Conservation (phyloP, 2,888 invertebrate species). For the Drosophila mulleri region DNA sequence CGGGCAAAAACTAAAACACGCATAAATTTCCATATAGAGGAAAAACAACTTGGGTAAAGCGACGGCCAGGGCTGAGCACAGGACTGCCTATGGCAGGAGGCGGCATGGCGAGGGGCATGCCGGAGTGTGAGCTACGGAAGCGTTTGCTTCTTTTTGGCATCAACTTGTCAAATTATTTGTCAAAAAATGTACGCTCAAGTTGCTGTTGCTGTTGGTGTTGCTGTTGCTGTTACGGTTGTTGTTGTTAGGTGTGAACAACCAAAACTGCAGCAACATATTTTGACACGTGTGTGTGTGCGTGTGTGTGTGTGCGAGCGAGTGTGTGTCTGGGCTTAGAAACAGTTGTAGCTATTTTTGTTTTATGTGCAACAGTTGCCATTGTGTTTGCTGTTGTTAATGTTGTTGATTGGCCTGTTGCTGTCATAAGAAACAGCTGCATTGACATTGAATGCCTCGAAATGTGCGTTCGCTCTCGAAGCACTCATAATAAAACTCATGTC, state of each 20-base stretch:
- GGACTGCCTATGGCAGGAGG: not conserved
- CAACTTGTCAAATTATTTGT: slow-evolving; percentile 63
- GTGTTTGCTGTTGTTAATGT: slow-evolving; percentile 23
- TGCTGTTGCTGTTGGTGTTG: slow-evolving; percentile 22
- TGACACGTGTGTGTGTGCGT: slow-evolving; percentile 57
- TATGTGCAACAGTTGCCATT: slow-evolving; percentile 46
- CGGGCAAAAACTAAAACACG: slow-evolving; percentile 48
- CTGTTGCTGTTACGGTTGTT: slow-evolving; percentile 24
- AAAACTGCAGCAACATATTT: slow-evolving; percentile 60
- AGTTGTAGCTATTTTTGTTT: slow-evolving; percentile 35
- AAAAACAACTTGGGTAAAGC: slow-evolving; percentile 25
- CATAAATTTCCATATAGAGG: slow-evolving; percentile 57
- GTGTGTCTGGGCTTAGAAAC: slow-evolving; percentile 1
- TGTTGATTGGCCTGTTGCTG: slow-evolving; percentile 55
- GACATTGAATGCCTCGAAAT: slow-evolving; percentile 64
- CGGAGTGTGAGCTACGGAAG: slow-evolving; percentile 1
- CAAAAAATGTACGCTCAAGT: slow-evolving; percentile 34
- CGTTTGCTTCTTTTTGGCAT: slow-evolving; percentile 50
- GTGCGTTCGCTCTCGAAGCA: not conserved
- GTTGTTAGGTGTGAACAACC: slow-evolving; percentile 65
- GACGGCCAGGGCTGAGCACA: not conserved
- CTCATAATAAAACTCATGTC: slow-evolving; percentile 6
- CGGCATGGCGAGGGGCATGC: not conserved
- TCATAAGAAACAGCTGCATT: slow-evolving; percentile 70
- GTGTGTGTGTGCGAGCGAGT: slow-evolving; percentile 21